Evolutionary conservation across 2,888 invertebrate genomes (phyloP), one percentile per base, ranked within the genome.

Genomic region (Pachycephus smyrnensis): DNA sequence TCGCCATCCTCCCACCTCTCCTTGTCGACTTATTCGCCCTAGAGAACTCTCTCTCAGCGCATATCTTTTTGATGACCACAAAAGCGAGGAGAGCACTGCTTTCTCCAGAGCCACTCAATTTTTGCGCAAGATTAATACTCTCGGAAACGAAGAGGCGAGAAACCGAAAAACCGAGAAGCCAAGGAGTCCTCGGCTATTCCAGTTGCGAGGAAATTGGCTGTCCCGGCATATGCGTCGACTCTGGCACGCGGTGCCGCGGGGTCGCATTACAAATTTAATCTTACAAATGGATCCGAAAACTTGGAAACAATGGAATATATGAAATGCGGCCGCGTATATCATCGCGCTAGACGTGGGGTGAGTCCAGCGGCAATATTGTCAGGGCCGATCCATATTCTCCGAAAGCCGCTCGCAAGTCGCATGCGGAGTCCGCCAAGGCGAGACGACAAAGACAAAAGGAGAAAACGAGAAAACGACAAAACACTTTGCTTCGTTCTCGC

Each of bases 251-350:
- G 82, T 79, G 82, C 77, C 74, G 74, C 76, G 75, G 80, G 81
- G 78, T 77, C 89, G 94, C 93, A 93, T 94, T 94, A 94, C 93
- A 93, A 93, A 93, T 93, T 94, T 95, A 95, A 95, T 95, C 94
- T 94, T 94, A 92, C 94, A 94, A 95, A 95, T 95, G 94, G 94
- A 93, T 91, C 90, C 92, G 92, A 92, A 91, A 91, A 91, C 91
- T 91, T 91, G 91, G 91, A 91, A 91, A 91, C 91, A 91, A 91
- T 91, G 89, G 90, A 90, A 91, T 91, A 90, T 90, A 91, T 90
- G 91, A 91, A 90, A 90, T 90, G 90, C 90, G 90, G 90, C 89
- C 87, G 86, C 89, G 89, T 90, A 90, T 89, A 89, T 91, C 90
- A 91, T 83, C 82, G 84, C 80, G 81, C 83, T 80, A 84, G 81